Evolutionary conservation across 2,797 vertebrate genomes (phyloP).

Genomic region (Sarcophilus harrisii): DNA sequence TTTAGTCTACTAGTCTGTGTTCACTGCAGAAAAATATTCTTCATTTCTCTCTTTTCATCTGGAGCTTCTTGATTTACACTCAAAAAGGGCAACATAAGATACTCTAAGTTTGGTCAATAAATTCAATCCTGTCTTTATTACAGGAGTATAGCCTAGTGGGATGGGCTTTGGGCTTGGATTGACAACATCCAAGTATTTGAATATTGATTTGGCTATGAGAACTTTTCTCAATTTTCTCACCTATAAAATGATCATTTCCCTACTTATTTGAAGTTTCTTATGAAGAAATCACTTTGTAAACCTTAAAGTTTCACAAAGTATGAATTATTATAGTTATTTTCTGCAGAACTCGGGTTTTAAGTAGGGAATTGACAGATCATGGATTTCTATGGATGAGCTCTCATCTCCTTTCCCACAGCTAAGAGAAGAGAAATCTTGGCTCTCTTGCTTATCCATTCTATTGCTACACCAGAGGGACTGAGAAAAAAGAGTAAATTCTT

Average conservation of each 20-base stretch:
- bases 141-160: not conserved
- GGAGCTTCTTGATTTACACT: not conserved
- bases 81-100: not conserved
- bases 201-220: not conserved
- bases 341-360: not conserved
- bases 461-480: not conserved
- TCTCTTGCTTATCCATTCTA: not conserved
- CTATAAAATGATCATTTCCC: not conserved
- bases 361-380: not conserved
- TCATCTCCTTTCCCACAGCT: not conserved
- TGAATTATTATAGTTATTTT: not conserved
- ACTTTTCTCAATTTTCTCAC: not conserved
- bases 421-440: not conserved
- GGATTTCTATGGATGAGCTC: not conserved
- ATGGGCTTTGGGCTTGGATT: not conserved
- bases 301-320: not conserved
- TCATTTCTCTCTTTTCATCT: not conserved
- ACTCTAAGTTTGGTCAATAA: not conserved
- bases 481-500: not conserved
- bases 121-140: not conserved
- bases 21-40: not conserved
- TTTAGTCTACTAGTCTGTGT: not conserved
- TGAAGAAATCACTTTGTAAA: not conserved
- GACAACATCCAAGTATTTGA: not conserved
- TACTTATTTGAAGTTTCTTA: not conserved